These are phyloP conservation scores for Mesocricetus auratus DNA, from an alignment of 2,113 vertebrate genomes.

Conservation along the genomic window DNA sequence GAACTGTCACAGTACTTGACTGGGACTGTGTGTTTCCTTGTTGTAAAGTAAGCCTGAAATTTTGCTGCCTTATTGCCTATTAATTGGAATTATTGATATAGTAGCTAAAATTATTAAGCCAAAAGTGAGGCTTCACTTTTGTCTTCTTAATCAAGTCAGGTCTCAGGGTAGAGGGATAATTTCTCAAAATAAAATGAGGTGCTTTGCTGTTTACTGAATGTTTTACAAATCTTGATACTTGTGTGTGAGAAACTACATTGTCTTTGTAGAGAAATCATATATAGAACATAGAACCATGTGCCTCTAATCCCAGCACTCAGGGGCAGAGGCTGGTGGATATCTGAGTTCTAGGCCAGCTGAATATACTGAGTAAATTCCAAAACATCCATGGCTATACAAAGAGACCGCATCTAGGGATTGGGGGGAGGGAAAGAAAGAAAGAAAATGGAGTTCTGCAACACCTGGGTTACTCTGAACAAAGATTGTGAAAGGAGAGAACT, in stretches of 20 bases:
- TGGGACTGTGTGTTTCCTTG: background rate
- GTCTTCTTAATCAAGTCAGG: background rate
- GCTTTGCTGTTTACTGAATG: background rate
- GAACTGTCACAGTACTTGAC: background rate
- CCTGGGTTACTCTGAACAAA: constrained; percentile 10
- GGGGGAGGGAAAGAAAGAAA: no score
- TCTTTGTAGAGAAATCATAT: background rate
- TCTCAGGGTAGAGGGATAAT: background rate
- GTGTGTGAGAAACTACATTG: background rate
- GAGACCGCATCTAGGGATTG: no score
- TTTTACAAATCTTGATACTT: background rate
- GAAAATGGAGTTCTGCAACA: background rate
- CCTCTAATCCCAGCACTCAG: no score
- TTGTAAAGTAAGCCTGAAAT: background rate
- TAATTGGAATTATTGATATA: background rate
- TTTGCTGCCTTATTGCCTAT: constrained; percentile 3
- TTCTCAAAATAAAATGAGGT: background rate
- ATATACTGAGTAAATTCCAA: no score
- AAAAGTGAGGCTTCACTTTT: background rate
- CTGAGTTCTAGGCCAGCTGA: no score
- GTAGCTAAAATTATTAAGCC: constrained; percentile 7
- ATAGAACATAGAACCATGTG: no score
- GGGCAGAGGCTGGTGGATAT: no score
- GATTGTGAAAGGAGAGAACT: background rate
- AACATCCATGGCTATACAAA: no score